phyloP scores from a whole-genome alignment of 1,140 invertebrate genomes.

The Gonatopus flavifemur region DNA sequence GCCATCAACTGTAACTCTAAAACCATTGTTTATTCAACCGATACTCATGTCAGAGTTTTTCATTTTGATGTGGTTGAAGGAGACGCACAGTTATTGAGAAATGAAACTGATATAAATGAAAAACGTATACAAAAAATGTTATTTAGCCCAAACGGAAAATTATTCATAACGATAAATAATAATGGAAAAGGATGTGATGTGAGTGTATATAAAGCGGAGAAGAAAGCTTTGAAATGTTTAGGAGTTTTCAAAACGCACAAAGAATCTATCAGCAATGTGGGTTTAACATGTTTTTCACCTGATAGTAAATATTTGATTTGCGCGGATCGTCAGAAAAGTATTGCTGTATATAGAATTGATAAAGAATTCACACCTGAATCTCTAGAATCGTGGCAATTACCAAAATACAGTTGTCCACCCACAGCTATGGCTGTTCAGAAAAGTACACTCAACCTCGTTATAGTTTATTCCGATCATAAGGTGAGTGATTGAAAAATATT shows the following conservation, averaged over 20 bases:
- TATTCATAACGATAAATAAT: slow-evolving; percentile 44
- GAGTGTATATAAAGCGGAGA: slow-evolving; percentile 42
- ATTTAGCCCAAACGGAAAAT: slow-evolving; percentile 50
- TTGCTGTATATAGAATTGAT: slow-evolving; percentile 63
- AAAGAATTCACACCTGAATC: slow-evolving; percentile 35
- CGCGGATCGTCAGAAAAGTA: slow-evolving; percentile 62
- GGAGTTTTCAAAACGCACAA: slow-evolving; percentile 38
- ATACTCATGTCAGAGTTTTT: slow-evolving; percentile 66
- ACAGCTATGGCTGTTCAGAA: slow-evolving; percentile 69
- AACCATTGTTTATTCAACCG: slow-evolving; percentile 75
- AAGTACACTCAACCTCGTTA: slow-evolving; percentile 59
- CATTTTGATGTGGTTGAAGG: slow-evolving; percentile 62
- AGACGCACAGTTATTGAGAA: slow-evolving; percentile 36
- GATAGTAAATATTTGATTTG: slow-evolving; percentile 65
- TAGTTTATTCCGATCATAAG: slow-evolving; percentile 74
- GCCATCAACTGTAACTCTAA: slow-evolving; percentile 69
- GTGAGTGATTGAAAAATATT: slow-evolving; percentile 45
- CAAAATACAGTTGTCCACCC: slow-evolving; percentile 65
- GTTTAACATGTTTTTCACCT: slow-evolving; percentile 55
- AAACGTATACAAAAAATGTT: slow-evolving; percentile 45
- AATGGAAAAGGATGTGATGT: slow-evolving; percentile 27
- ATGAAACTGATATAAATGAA: slow-evolving; percentile 35
- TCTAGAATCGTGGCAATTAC: slow-evolving; percentile 62
- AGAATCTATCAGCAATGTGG: slow-evolving; percentile 36
- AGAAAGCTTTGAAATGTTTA: slow-evolving; percentile 35